A percentile compares a stretch with the other conserved stretches of the same genome.
Conservation (phyloP, 2,888 invertebrate species). For the Drosophila mimetica region DNA sequence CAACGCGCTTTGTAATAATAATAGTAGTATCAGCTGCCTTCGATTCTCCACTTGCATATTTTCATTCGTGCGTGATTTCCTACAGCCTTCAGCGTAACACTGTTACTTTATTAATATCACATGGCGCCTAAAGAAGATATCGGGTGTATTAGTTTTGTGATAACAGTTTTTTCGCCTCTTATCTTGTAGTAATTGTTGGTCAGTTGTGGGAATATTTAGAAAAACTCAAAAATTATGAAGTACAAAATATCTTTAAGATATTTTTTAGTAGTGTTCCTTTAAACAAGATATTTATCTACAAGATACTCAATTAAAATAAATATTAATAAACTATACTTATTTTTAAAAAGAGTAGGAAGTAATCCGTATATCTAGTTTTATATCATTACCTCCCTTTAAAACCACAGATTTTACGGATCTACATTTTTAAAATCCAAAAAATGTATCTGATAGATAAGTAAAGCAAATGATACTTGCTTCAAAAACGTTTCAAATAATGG, state of each 20-base stretch:
- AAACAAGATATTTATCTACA: not conserved
- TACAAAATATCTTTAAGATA: no score
- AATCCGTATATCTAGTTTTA: no score
- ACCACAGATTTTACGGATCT: no score
- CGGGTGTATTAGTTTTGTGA: not conserved
- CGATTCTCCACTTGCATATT: not conserved
- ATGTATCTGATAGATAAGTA: not conserved
- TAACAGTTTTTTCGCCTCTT: not conserved
- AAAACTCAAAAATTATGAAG: no score
- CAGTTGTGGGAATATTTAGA: no score
- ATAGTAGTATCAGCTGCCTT: not conserved
- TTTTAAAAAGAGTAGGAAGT: not conserved
- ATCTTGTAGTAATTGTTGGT: not conserved
- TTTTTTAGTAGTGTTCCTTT: not conserved
- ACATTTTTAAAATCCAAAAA: no score
- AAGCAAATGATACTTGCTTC: no score
- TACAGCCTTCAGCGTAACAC: not conserved
- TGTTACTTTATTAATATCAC: conserved; percentile 20
- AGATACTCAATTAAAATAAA: not conserved
- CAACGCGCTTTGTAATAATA: conserved; percentile 5
- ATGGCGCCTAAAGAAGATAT: conserved; percentile 3
- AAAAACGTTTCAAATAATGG: not conserved
- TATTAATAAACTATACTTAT: no score
- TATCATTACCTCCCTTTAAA: no score
- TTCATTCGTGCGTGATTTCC: not conserved